Percentiles rank a stretch among this genome's conserved stretches.
phyloP scores from a whole-genome alignment of 2,888 invertebrate species.

The Leptinotarsa haldemani region DNA sequence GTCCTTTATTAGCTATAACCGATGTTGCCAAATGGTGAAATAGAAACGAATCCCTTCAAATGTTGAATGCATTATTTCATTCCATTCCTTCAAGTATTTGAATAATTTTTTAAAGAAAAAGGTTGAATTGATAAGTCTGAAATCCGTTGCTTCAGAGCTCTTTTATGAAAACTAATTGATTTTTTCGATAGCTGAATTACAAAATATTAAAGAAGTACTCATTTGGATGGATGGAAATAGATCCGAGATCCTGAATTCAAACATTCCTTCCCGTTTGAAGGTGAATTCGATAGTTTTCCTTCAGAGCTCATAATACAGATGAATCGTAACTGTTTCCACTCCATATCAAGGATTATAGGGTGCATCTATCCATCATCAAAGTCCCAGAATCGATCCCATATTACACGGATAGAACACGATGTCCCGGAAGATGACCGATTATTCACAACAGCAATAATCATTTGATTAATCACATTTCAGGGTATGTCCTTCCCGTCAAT shows the following conservation, averaged over 20 bases:
- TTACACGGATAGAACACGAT: conserved; percentile 37
- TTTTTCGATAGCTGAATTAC: too few relatives aligned
- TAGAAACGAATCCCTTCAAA: too few relatives aligned
- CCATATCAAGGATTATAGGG: conserved; percentile 2
- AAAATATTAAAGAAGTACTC: too few relatives aligned
- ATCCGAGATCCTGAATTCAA: not conserved
- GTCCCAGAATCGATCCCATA: conserved; percentile 35
- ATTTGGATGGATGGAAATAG: not conserved
- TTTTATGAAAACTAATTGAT: too few relatives aligned
- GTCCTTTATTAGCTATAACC: too few relatives aligned
- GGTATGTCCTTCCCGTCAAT: conserved; percentile 31
- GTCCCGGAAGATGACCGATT: conserved; percentile 48
- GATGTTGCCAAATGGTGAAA: too few relatives aligned
- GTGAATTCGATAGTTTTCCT: not conserved
- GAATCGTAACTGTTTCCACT: conserved; percentile 9
- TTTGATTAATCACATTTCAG: conserved; percentile 45
- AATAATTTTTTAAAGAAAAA: too few relatives aligned
- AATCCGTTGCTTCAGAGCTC: too few relatives aligned
- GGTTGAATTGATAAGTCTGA: too few relatives aligned
- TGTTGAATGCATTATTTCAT: too few relatives aligned
- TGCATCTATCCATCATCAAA: conserved; percentile 29
- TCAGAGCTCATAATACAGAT: not conserved
- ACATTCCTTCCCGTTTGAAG: not conserved
- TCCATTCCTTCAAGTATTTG: too few relatives aligned
- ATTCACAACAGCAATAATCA: conserved; percentile 53